Evolutionary conservation across 2,113 vertebrate species (phyloP).

Genomic region (Pollimyrus isidori): DNA sequence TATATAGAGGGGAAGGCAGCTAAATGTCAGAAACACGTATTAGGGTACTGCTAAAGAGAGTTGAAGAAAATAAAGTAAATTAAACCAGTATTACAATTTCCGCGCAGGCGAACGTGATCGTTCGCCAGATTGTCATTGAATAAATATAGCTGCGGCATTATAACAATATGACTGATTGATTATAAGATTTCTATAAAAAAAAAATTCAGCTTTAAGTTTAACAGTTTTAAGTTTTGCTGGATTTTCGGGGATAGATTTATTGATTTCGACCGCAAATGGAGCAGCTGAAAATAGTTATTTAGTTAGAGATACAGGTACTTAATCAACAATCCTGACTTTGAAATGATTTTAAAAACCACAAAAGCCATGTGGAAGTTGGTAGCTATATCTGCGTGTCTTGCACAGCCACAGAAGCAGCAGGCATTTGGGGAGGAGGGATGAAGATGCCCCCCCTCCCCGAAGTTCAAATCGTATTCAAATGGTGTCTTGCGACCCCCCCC

Average conservation of each 20-base stretch:
- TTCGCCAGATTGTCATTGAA: background rate
- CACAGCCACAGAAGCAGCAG: background rate
- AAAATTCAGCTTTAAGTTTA: background rate
- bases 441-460: background rate
- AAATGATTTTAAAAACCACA: background rate
- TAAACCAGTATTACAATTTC: background rate
- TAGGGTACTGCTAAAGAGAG: background rate
- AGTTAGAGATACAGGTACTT: background rate
- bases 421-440: background rate
- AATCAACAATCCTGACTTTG: background rate
- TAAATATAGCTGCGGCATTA: background rate
- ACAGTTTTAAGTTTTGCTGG: background rate
- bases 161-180: background rate
- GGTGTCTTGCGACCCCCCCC: background rate
- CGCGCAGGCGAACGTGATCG: background rate
- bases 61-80: background rate
- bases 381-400: background rate
- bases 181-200: background rate
- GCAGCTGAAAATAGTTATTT: background rate
- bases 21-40: background rate
- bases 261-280: background rate
- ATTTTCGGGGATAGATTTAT: background rate
- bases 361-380: background rate
- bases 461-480: constrained; percentile 3
- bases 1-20: background rate